Conservation (phyloP, 2,113 vertebrate genomes). For the Pogona vitticeps region DNA sequence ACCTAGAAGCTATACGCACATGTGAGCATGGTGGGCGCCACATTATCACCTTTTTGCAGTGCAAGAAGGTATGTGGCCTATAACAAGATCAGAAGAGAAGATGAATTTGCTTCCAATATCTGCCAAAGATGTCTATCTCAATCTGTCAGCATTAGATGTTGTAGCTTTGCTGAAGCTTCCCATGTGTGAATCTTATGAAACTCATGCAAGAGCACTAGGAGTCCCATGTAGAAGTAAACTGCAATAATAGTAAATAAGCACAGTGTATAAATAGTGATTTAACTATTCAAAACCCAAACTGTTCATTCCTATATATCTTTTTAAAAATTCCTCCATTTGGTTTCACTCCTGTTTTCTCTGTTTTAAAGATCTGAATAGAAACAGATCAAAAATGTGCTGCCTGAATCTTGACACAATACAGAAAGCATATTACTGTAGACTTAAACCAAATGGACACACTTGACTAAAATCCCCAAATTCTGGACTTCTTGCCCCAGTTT, state of each 20-base stretch:
- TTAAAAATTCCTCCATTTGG: background rate
- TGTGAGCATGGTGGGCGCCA: too few species aligned
- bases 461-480: background rate
- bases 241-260: background rate
- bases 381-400: conserved; percentile 6
- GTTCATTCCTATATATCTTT: background rate
- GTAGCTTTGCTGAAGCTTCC: background rate
- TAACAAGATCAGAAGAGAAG: too few species aligned
- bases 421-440: background rate
- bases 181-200: background rate
- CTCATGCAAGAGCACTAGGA: background rate
- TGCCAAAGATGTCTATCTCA: too few species aligned
- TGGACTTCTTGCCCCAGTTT: background rate
- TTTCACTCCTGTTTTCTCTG: background rate
- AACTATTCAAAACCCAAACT: background rate
- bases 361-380: background rate
- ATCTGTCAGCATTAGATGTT: background rate
- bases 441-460: background rate
- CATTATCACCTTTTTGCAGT: too few species aligned
- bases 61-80: too few species aligned
- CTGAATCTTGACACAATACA: conserved; percentile 9
- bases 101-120: too few species aligned
- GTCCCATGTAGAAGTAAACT: background rate
- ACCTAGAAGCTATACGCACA: too few species aligned
- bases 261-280: background rate